phyloP scores from a whole-genome alignment of 2,797 vertebrate genomes.

The Thamnophis elegans region DNA sequence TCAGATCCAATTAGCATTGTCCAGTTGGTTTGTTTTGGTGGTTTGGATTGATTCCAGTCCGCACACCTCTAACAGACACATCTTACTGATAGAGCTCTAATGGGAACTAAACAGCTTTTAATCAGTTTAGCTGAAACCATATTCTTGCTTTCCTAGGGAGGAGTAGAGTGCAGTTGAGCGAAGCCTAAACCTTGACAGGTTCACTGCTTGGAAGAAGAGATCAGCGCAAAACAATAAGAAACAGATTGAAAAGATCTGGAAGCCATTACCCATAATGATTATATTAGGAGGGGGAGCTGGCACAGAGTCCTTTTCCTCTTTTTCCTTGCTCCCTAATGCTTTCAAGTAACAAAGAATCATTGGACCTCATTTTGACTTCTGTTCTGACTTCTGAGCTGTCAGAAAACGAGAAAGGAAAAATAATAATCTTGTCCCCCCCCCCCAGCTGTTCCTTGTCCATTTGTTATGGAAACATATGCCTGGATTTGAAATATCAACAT shows the following conservation, averaged over 20 bases:
- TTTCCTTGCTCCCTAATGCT: conserved; percentile 34
- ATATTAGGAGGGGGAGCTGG: conserved; percentile 51
- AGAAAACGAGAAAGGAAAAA: conserved; percentile 14
- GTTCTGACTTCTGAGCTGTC: conserved; percentile 25
- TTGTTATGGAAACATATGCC: not conserved
- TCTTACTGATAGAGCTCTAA: not conserved
- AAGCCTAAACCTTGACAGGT: rapidly evolving
- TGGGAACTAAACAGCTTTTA: not conserved
- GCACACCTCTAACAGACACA: not conserved
- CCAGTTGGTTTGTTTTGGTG: not conserved
- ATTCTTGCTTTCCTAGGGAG: conserved; percentile 29
- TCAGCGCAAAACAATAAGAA: conserved; percentile 53
- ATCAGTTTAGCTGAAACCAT: conserved; percentile 1
- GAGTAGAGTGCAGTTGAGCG: not conserved
- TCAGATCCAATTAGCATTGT: not conserved
- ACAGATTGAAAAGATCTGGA: conserved; percentile 51
- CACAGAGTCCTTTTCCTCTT: conserved; percentile 26
- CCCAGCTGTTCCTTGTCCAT: conserved; percentile 11
- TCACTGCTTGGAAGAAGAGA: conserved; percentile 44
- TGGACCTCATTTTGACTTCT: conserved; percentile 28
- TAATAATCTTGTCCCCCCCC: not conserved
- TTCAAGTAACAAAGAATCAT: conserved; percentile 35
- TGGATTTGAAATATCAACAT: conserved; percentile 14
- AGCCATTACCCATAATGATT: conserved; percentile 54
- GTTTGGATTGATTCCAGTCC: not conserved